These are phyloP conservation scores for Solenopsis fugax DNA, from an alignment of 1,140 invertebrate species.

Conservation along the genomic window DNA sequence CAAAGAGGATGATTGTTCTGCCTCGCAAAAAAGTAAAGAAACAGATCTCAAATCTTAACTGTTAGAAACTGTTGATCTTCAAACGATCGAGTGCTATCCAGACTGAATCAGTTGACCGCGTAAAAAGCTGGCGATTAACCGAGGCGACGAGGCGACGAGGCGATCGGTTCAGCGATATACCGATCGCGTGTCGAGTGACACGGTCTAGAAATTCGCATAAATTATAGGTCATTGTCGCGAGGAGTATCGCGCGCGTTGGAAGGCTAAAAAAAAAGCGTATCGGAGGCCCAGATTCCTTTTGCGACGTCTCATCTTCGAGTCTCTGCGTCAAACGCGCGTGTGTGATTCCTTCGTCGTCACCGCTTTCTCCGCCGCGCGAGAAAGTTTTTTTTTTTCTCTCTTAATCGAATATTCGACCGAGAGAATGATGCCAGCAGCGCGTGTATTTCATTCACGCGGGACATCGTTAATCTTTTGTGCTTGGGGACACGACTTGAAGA, in stretches of 20 bases:
- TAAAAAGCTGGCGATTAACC: not conserved
- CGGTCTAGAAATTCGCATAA: conserved; percentile 40
- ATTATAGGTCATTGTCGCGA: conserved; percentile 37
- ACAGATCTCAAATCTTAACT: not conserved
- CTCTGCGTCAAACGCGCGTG: not conserved
- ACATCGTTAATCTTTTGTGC: not conserved
- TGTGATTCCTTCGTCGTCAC: conserved; percentile 4
- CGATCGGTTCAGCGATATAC: conserved; percentile 40
- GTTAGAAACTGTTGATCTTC: conserved; percentile 17
- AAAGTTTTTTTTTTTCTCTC: conserved; percentile 62
- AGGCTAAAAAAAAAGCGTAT: not conserved
- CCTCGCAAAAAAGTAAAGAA: not conserved
- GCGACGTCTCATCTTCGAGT: not conserved
- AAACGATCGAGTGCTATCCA: not conserved
- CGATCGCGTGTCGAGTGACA: not conserved
- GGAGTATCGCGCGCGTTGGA: not conserved
- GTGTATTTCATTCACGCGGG: not conserved
- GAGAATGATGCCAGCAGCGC: not conserved
- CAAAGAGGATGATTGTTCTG: not conserved
- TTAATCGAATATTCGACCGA: conserved; percentile 26
- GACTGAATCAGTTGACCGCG: not conserved
- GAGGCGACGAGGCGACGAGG: not conserved
- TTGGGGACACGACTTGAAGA: not conserved
- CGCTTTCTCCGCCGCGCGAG: conserved; percentile 62
- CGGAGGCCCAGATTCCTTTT: not conserved